Evolutionary conservation across 2,888 invertebrate species (phyloP).

Genomic region (Pristionchus entomophagus): DNA sequence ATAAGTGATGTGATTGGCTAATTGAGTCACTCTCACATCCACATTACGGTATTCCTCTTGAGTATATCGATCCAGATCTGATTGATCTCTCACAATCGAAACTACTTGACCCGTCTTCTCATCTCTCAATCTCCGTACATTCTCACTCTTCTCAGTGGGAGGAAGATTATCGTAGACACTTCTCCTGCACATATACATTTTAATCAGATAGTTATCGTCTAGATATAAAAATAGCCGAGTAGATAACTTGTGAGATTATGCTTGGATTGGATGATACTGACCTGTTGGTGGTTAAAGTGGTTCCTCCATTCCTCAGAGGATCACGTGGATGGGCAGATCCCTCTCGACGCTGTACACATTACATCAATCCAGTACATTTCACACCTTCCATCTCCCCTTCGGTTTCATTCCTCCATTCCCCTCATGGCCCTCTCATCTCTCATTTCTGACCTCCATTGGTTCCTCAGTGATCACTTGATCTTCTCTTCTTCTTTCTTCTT

Average conservation of each 20-base stretch:
- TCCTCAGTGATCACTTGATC: not conserved
- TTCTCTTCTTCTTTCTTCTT: not conserved
- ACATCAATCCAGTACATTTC: no score
- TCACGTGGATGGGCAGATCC: constrained; percentile 6
- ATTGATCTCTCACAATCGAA: constrained; percentile 34
- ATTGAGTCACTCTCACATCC: constrained; percentile 52
- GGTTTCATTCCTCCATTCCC: not conserved
- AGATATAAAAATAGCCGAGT: no score
- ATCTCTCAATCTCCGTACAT: constrained; percentile 18
- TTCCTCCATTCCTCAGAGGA: not conserved
- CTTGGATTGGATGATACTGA: not conserved
- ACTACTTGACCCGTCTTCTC: constrained; percentile 33
- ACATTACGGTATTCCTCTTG: constrained; percentile 3
- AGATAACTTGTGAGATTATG: no score
- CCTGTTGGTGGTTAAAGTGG: not conserved
- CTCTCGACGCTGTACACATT: not conserved
- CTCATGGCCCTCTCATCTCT: no score
- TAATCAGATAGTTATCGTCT: not conserved
- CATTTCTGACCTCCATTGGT: not conserved
- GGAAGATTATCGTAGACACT: constrained; percentile 41
- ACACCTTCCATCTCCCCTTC: no score
- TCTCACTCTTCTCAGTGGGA: not conserved
- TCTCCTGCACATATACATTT: not conserved
- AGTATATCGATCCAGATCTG: constrained; percentile 16
- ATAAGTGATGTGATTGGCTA: constrained; percentile 68